Base-by-base conservation (phyloP, 2,113 vertebrate species). In the Pelecanoides urinatrix region DNA sequence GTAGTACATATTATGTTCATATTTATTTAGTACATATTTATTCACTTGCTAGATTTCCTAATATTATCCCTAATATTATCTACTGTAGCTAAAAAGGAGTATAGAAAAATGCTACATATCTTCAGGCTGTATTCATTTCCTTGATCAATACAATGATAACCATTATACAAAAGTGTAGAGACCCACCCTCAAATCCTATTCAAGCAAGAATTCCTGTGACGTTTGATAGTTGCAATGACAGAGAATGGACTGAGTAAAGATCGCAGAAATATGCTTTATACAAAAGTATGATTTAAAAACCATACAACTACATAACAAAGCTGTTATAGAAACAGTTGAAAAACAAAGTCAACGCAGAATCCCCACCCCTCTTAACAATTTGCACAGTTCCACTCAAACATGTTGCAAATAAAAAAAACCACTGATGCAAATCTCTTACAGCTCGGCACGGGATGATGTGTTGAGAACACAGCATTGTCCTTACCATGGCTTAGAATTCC, bases 401-500 rank as follows among this genome's bases (percentile, higher is more conserved):
- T 4, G 7, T 65, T 21, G n/a, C 5, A 61, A 92, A 52, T 73
- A 49, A 52, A 30, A 68, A 62, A 66, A 38, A 1, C 13, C 13
- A 61, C 6, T 10, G 10, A 86, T 40, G 73, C 15, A 83, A 68
- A 40, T 25, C 58, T 94, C 72, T 84, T 82, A 73, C 8, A 90
- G 27, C 16, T 63, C 2, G 3, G 68, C 40, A 91, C 21, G 58
- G 32, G 53, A 59, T 36, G 45, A 80, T 18, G 55, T 45, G 66
- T 7, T 36, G 42, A 86, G 74, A 92, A 68, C 45, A 81, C 38
- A 56, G 21, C 25, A 42, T 75, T 72, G 44, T 75, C 75, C 79
- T 92, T 93, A 86, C 42, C 77, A 79, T 8, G 12, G 49, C 73
- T 93, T 86, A 81, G n/a, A 95, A 74, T 78, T 74, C 90, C 65